Base-by-base conservation (phyloP, 1,140 invertebrate genomes). In the Drosophila nigromelanica region DNA sequence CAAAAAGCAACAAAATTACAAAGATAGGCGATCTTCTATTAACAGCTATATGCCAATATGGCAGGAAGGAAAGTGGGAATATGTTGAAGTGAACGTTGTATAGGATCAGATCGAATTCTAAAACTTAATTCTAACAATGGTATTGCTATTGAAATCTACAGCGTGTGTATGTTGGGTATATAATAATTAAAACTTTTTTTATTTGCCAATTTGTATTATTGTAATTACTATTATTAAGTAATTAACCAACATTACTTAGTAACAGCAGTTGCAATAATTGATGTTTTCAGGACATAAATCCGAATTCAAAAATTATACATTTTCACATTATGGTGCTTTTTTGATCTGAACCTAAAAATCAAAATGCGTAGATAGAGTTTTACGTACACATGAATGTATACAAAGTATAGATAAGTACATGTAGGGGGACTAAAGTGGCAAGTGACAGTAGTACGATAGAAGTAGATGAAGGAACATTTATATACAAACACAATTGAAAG, bases 401-500 rank as follows among this genome's bases (percentile, higher is more conserved):
- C 37, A 43, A 52, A 51, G 7, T 40, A 40, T 35, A 51, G 37
- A 40, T 48, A 47, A 10, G 14, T 40, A 59, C 30, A 37, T 61
- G 35, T 50, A 67, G 47, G 61, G 39, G 55, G 37, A n/a, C 48
- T 54, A 45, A 62, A 54, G 48, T 66, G 52, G 55, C 50, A 70
- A 62, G 24, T 66, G 21, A 30, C 48, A 66, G 37, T 56, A 30
- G 39, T 55, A 70, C 67, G 50, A 60, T 73, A 73, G 64, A 73
- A 73, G 55, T 73, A 68, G 50, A 68, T 69, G 71, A 69, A 69
- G 56, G 58, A 68, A 73, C 55, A 72, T 75, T 72, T 73, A 73
- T 45, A 63, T 60, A 62, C 40, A 54, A 50, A 76, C 56, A 60
- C 42, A 51, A 74, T 21, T 37, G 7, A 55, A 42, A 48, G 39